phyloP scores from a whole-genome alignment of 2,113 vertebrate species.

The Solea senegalensis region DNA sequence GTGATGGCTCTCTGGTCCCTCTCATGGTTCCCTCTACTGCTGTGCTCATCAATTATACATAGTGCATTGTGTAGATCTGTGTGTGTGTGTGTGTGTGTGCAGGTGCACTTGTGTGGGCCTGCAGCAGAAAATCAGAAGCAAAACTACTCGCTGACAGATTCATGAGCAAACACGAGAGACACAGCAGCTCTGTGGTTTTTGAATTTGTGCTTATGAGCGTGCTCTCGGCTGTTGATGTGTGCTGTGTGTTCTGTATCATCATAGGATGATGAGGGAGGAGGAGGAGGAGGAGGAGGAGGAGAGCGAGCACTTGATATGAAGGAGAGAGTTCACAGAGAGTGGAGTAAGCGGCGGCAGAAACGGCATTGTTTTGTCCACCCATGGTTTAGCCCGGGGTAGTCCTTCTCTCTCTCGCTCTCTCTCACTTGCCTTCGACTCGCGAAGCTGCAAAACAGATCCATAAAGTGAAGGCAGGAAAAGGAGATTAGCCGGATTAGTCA shows the following conservation, averaged over 20 bases:
- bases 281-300: neutral
- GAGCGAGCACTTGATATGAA: constrained; percentile 19
- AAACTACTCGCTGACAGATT: constrained; percentile 17
- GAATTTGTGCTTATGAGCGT: constrained; percentile 25
- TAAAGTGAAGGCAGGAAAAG: constrained; percentile 12
- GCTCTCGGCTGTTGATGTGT: constrained; percentile 4
- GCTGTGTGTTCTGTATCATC: constrained; percentile 10
- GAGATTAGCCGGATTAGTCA: constrained; percentile 16
- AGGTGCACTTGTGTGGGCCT: constrained; percentile 1
- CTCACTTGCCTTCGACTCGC: constrained; percentile 17
- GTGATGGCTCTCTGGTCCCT: constrained; percentile 42
- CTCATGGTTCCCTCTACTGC: constrained; percentile 53
- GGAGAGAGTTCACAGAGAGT: constrained; percentile 36
- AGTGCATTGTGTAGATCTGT: constrained; percentile 25
- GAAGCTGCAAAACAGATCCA: constrained; percentile 8
- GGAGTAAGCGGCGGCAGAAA: constrained; percentile 13
- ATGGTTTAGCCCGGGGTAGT: constrained; percentile 4
- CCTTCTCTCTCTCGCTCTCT: neutral
- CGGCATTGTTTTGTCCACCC: constrained; percentile 13
- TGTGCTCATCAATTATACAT: constrained; percentile 76
- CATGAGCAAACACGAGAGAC: constrained; percentile 7
- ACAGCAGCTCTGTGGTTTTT: constrained; percentile 6
- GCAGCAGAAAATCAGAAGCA: constrained; percentile 25
- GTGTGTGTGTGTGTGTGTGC: neutral
- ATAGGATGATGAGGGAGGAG: constrained; percentile 13